Base-by-base conservation (phyloP, 2,888 invertebrate genomes). In the Pocota personata region DNA sequence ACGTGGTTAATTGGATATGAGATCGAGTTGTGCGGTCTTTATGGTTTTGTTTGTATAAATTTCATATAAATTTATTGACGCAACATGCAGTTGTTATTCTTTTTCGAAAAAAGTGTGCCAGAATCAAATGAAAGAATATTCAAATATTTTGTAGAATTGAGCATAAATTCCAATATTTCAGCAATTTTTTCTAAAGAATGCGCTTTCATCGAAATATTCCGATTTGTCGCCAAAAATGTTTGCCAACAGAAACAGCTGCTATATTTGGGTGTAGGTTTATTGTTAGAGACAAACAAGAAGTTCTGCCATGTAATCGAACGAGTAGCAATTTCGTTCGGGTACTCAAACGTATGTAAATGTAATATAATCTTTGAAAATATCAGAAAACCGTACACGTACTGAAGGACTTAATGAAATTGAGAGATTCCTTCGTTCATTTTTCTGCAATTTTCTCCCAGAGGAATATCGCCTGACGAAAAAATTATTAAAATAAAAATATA, bases 1-100 rank as follows among this genome's bases (percentile, higher is more conserved):
- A 62, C 19, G 35, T 71, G 27, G 46, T 16, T 55, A 71, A 78
- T 78, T 62, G 46, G 46, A 78, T 37, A 35, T 67, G 37, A 50
- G 32, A 21, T 62, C 32, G 8, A 14, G 21, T n/a, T n/a, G n/a
- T n/a, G 14, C 14, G 14, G 14, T n/a, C 35, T 35, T 27, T 24
- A 40, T 43, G 21, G 19, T 46, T 46, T 46, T 46, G 21, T 21
- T 48, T 21, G 16, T 21, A 48, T 4, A 48, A 48, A 40, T 40
- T 21, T 48, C 3, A 48, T 19, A 24, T 4, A 55, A 55, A 27
- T 3, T 55, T 16, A 30, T 30, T 55, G 14, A 30, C n/a, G 30
- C 8, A 27, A 7, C n/a, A 14, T 27, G n/a, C 50, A 27, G n/a
- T 27, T 24, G 24, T 24, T 24, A 24, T n/a, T 50, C 37, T 37